Evolutionary conservation across 1,140 invertebrate species (phyloP).

Genomic region (Elysia chlorotica): DNA sequence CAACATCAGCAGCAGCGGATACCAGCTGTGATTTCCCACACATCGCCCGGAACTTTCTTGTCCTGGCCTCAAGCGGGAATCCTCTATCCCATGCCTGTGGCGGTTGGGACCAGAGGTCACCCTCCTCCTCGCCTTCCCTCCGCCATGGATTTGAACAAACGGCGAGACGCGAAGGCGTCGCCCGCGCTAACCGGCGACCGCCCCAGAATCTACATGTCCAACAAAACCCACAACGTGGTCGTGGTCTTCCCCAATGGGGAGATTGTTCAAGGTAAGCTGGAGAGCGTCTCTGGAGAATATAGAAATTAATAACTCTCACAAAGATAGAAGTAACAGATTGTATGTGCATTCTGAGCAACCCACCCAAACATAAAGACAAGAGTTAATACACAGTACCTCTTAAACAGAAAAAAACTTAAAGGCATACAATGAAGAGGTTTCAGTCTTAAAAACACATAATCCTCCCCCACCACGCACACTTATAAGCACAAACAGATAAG

Average conservation of each 20-base stretch:
- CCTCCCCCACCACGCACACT: too few relatives aligned
- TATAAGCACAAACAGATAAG: too few relatives aligned
- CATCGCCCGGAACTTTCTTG: neutral
- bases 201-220: slow-evolving; percentile 58
- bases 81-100: slow-evolving; percentile 7
- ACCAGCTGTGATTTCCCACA: neutral
- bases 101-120: neutral
- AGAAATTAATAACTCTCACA: too few relatives aligned
- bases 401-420: too few relatives aligned
- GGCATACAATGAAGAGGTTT: too few relatives aligned
- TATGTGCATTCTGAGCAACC: too few relatives aligned
- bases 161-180: neutral
- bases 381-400: too few relatives aligned
- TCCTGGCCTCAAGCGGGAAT: neutral
- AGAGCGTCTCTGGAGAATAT: too few relatives aligned
- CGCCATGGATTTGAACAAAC: slow-evolving; percentile 11
- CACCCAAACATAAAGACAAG: too few relatives aligned
- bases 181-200: slow-evolving; percentile 38
- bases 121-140: neutral
- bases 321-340: too few relatives aligned
- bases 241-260: slow-evolving; percentile 58
- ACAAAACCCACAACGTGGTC: slow-evolving; percentile 52
- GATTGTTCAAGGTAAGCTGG: slow-evolving; percentile 55
- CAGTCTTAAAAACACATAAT: too few relatives aligned
- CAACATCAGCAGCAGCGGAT: neutral